phyloP scores from a whole-genome alignment of 2,113 vertebrate species.

The Ctenodactylus gundi region DNA sequence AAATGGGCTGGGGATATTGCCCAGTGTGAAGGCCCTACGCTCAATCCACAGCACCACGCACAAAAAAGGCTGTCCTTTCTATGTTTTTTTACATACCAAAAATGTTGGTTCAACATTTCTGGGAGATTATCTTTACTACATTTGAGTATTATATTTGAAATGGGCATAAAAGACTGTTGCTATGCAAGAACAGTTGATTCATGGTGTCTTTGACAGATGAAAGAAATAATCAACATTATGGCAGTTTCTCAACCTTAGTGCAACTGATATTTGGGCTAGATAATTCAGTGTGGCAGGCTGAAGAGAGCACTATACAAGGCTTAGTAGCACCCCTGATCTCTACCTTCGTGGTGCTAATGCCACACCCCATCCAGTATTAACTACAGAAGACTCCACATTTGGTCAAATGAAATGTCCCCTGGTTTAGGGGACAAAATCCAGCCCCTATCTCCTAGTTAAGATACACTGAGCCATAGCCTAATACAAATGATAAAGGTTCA shows the following conservation, averaged over 20 bases:
- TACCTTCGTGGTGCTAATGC: neutral
- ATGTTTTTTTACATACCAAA: slow-evolving; percentile 8
- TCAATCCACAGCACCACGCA: too few relatives aligned
- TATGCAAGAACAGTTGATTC: neutral
- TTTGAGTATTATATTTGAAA: neutral
- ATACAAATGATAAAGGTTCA: neutral
- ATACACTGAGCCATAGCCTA: neutral
- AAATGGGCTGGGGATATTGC: too few relatives aligned
- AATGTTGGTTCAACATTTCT: neutral
- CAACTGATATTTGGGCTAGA: neutral
- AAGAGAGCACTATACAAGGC: neutral
- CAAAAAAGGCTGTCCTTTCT: neutral
- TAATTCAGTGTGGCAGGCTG: neutral
- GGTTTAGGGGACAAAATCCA: neutral
- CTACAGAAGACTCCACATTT: neutral
- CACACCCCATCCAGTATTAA: neutral
- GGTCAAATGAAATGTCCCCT: neutral
- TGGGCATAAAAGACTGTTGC: neutral
- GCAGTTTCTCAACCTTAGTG: neutral
- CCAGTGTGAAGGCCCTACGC: too few relatives aligned
- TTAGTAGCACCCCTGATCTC: neutral
- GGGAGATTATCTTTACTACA: neutral
- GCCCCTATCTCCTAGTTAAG: neutral
- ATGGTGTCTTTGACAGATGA: neutral
- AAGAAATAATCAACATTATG: neutral